phyloP scores from a whole-genome alignment of 1,140 invertebrate genomes.

The Zaprionus gabonicus region DNA sequence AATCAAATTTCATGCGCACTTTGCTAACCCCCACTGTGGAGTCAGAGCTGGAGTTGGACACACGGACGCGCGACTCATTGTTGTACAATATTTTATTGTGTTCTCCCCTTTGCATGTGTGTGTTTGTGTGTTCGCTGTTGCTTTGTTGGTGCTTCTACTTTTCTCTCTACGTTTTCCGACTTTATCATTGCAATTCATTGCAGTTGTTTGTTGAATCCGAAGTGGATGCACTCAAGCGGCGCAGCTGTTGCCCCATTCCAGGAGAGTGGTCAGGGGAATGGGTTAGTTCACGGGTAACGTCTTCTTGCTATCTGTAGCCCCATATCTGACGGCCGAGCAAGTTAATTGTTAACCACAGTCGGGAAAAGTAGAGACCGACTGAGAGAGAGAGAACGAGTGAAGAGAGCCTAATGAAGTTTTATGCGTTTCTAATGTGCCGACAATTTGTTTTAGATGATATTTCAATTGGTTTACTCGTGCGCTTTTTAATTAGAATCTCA shows the following conservation, averaged over 20 bases:
- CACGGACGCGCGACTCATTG: slow-evolving; percentile 39
- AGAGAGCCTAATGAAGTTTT: slow-evolving; percentile 74
- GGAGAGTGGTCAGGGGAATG: slow-evolving; percentile 23
- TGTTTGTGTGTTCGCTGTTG: slow-evolving; percentile 38
- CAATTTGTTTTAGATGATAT: slow-evolving; percentile 73
- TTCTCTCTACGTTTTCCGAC: slow-evolving; percentile 40
- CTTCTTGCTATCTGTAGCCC: slow-evolving; percentile 48
- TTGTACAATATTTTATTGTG: slow-evolving; percentile 62
- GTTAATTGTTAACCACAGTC: slow-evolving; percentile 73
- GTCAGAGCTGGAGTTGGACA: slow-evolving; percentile 17
- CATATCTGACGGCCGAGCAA: slow-evolving; percentile 57
- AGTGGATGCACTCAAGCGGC: slow-evolving; percentile 75
- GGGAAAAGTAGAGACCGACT: not conserved
- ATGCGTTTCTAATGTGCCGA: slow-evolving; percentile 73
- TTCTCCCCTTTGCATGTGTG: slow-evolving; percentile 27
- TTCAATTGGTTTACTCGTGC: slow-evolving; percentile 61
- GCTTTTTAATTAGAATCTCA: slow-evolving; percentile 6
- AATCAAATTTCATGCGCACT: slow-evolving; percentile 79
- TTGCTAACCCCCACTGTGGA: slow-evolving; percentile 49
- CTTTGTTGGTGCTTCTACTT: slow-evolving; percentile 42
- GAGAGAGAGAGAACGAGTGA: not conserved
- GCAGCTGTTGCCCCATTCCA: slow-evolving; percentile 50
- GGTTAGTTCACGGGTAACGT: slow-evolving; percentile 22
- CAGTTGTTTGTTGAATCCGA: slow-evolving; percentile 38
- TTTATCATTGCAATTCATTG: slow-evolving; percentile 77